Evolutionary conservation across 2,113 vertebrate species (phyloP).

Genomic region (Ophiodon elongatus): DNA sequence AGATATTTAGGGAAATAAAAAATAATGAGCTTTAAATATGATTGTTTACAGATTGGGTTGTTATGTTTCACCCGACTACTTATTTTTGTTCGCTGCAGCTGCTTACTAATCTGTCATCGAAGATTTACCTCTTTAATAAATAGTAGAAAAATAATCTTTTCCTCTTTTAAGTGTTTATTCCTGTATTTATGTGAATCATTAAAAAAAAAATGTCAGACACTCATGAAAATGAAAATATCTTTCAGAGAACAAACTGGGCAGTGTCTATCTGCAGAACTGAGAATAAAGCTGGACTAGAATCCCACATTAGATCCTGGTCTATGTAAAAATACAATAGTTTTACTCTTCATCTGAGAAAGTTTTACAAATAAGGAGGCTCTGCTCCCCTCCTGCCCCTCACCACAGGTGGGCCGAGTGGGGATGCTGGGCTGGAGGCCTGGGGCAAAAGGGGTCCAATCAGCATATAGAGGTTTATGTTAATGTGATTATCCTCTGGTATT

Average conservation of each 20-base stretch:
- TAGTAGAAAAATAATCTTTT: conserved; percentile 99
- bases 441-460: conserved; percentile 16
- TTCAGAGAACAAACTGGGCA: conserved; percentile 18
- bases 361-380: conserved; percentile 17
- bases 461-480: conserved; percentile 12
- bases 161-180: conserved; percentile 86
- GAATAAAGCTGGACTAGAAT: conserved; percentile 27
- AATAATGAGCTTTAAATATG: conserved; percentile 41
- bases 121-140: conserved; percentile 93
- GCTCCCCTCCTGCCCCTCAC: conserved; percentile 10
- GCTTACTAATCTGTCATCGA: conserved; percentile 63
- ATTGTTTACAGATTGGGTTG: conserved; percentile 1
- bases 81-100: conserved; percentile 32
- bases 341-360: conserved; percentile 22
- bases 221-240: neutral
- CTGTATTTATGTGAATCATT: conserved; percentile 45
- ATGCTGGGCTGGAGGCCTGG: neutral
- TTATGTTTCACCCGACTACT: neutral
- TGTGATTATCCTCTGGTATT: conserved; percentile 20
- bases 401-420: conserved; percentile 3
- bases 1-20: conserved; percentile 34
- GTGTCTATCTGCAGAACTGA: conserved; percentile 2
- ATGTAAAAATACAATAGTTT: conserved; percentile 10
- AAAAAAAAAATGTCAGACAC: conserved; percentile 9
- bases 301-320: conserved; percentile 14